Conservation (phyloP, 2,888 invertebrate species). For the Mesoligia furuncula region DNA sequence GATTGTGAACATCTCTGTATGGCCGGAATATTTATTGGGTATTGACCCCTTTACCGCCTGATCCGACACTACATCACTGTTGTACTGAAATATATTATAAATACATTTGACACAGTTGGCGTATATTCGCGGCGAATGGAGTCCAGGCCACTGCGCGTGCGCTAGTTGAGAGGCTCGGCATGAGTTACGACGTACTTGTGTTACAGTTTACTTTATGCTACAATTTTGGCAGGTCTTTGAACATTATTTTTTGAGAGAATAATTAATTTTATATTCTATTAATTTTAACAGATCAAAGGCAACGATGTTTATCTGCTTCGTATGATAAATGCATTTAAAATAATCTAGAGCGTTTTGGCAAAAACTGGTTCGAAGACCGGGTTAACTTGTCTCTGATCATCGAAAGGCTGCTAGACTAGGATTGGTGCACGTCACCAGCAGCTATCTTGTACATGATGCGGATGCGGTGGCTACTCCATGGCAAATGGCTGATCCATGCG, state of each 20-base stretch:
- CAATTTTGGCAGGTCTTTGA: slow-evolving; percentile 42
- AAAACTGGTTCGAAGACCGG: background rate
- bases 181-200: slow-evolving; percentile 42
- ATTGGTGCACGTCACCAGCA: background rate
- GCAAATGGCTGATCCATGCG: background rate
- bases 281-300: slow-evolving; percentile 48
- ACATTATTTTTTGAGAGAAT: slow-evolving; percentile 49
- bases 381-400: background rate
- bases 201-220: slow-evolving; percentile 41
- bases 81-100: slow-evolving; percentile 48
- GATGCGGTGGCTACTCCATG: background rate
- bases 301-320: slow-evolving; percentile 17
- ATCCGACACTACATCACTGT: slow-evolving; percentile 62
- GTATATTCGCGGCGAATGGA: background rate
- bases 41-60: slow-evolving; percentile 70
- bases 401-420: background rate
- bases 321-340: slow-evolving; percentile 13
- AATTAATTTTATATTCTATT: slow-evolving; percentile 33
- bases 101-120: slow-evolving; percentile 48
- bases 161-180: slow-evolving; percentile 5
- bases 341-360: slow-evolving; percentile 10
- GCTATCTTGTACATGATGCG: background rate
- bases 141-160: slow-evolving; percentile 18
- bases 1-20: slow-evolving; percentile 46
- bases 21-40: slow-evolving; percentile 63